Conservation (phyloP, 2,888 invertebrate genomes). For the Noctua comes region DNA sequence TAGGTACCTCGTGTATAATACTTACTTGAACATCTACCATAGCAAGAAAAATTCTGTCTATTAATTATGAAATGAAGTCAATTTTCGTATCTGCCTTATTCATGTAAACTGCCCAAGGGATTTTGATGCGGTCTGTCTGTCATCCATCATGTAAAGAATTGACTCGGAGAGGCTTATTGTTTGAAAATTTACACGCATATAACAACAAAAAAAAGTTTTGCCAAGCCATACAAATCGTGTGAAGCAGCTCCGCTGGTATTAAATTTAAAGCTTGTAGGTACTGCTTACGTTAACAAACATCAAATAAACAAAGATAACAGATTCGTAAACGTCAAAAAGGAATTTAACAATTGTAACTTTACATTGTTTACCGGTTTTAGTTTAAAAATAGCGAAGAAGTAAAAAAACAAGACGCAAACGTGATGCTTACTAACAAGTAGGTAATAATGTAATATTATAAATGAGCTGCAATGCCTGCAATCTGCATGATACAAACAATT, state of each 20-base stretch:
- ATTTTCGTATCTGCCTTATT: background rate
- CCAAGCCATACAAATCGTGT: too few relatives aligned
- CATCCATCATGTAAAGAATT: background rate
- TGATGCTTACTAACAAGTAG: background rate
- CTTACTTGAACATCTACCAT: too few relatives aligned
- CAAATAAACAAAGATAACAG: background rate
- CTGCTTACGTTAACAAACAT: background rate
- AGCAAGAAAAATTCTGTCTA: background rate
- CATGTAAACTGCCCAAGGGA: background rate
- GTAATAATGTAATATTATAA: background rate
- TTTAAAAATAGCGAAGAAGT: background rate
- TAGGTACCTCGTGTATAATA: background rate
- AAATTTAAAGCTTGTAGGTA: too few relatives aligned
- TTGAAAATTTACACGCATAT: too few relatives aligned
- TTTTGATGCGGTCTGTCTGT: background rate
- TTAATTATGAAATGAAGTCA: background rate
- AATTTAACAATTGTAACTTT: background rate
- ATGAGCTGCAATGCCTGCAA: conserved; percentile 6
- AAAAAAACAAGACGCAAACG: background rate
- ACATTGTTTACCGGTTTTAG: background rate
- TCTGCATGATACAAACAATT: conserved; percentile 17
- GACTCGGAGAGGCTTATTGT: background rate
- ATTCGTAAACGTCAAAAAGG: background rate
- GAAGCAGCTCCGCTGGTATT: too few relatives aligned
- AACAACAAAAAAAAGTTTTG: too few relatives aligned